Evolutionary conservation across 2,797 vertebrate genomes (phyloP).

Genomic region (Geotrypetes seraphini): DNA sequence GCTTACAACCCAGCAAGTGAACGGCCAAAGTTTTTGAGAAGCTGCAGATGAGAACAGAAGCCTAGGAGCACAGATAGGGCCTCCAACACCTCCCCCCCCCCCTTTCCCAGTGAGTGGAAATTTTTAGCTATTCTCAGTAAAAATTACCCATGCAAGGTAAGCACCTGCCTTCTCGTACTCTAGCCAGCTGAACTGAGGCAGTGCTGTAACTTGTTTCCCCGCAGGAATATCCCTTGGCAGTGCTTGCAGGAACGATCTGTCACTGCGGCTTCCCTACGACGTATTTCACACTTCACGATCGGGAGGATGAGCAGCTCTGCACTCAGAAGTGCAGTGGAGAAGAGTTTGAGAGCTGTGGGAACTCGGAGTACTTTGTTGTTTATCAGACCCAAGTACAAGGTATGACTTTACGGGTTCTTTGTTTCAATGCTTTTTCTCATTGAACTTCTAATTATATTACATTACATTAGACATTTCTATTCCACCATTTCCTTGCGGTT

Average conservation of each 20-base stretch:
- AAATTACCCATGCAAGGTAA: background rate
- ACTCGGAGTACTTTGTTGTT: slow-evolving; percentile 73
- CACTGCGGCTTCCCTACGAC: slow-evolving; percentile 83
- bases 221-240: slow-evolving; percentile 84
- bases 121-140: no score
- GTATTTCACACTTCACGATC: slow-evolving; percentile 81
- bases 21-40: no score
- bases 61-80: no score
- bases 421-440: no score
- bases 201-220: background rate
- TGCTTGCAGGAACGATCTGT: slow-evolving; percentile 71
- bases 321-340: slow-evolving; percentile 73
- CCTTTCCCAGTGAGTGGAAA: no score
- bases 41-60: no score
- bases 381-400: slow-evolving; percentile 98
- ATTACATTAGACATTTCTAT: no score
- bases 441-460: no score
- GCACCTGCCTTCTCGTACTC: background rate
- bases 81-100: no score
- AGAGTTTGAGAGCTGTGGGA: slow-evolving; percentile 91
- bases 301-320: slow-evolving; percentile 82
- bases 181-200: background rate
- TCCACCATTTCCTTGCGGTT: no score
- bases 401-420: no score
- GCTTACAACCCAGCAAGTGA: no score